Percentiles rank a stretch among this genome's conserved stretches.
Evolutionary conservation across 2,797 vertebrate genomes (phyloP).

Genomic region (Spheniscus humboldti): DNA sequence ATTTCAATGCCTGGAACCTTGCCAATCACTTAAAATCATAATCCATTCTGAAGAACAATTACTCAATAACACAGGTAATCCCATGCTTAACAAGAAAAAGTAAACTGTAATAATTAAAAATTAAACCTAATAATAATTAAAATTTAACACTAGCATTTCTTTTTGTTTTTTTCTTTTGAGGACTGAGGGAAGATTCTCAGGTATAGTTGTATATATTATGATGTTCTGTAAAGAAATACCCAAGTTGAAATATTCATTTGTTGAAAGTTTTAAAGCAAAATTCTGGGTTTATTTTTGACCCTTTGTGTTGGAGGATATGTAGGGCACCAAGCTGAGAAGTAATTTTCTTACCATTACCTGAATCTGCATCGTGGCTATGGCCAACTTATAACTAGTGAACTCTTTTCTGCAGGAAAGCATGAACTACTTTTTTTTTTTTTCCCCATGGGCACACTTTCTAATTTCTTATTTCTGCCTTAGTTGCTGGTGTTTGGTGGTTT

Average conservation of each 20-base stretch:
- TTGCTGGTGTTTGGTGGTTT: not conserved
- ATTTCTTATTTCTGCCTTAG: not conserved
- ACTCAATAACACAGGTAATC: not conserved
- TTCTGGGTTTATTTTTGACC: not conserved
- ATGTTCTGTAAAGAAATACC: not conserved
- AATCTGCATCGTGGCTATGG: not conserved
- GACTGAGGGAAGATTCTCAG: not conserved
- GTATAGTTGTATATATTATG: not conserved
- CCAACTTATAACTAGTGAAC: not conserved
- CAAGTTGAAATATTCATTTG: not conserved
- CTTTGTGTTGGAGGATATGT: not conserved
- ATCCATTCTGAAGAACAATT: not conserved
- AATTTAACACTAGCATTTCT: not conserved
- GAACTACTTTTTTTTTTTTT: not conserved
- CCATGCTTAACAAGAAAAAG: not conserved
- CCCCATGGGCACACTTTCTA: not conserved
- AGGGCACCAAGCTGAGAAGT: not conserved
- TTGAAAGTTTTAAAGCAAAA: not conserved
- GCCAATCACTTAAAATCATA: not conserved
- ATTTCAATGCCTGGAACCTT: not conserved
- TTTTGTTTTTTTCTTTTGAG: not conserved
- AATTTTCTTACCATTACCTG: not conserved
- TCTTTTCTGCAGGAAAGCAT: not conserved
- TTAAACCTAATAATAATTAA: not conserved
- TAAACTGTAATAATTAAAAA: not conserved